These are phyloP conservation scores for Sycophaga agraensis DNA, from an alignment of 1,140 invertebrate species.

Conservation along the genomic window DNA sequence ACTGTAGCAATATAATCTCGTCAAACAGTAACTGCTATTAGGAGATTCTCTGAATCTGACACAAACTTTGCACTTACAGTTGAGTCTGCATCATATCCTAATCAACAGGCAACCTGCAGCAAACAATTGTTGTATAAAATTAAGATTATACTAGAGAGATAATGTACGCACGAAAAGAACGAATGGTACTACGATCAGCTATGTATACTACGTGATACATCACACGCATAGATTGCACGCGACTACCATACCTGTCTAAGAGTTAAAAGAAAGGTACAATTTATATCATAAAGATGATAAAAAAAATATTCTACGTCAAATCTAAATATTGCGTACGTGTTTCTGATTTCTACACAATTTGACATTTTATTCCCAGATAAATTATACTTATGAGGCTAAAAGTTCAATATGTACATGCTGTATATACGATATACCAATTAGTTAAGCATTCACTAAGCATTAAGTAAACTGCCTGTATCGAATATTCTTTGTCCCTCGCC, in stretches of 20 bases:
- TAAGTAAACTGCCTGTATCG: constrained; percentile 34
- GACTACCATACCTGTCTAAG: too few species aligned
- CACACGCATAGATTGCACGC: too few species aligned
- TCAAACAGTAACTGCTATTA: too few species aligned
- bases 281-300: constrained; percentile 3
- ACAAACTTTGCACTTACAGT: too few species aligned
- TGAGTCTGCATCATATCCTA: too few species aligned
- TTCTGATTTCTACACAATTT: constrained; percentile 7
- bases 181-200: too few species aligned
- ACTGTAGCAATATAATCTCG: too few species aligned
- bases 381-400: constrained; percentile 15
- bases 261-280: background rate
- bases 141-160: background rate
- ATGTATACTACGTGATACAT: too few species aligned
- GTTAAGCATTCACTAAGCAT: constrained; percentile 22
- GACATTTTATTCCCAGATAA: background rate
- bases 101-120: too few species aligned
- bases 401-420: constrained; percentile 26
- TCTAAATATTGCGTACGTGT: constrained; percentile 7
- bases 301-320: background rate
- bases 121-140: too few species aligned
- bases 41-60: too few species aligned
- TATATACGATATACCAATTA: constrained; percentile 20
- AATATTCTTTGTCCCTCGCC: constrained; percentile 33
- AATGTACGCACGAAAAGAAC: background rate